A percentile compares a stretch with the other conserved stretches of the same genome.
These are phyloP conservation scores for Morelia viridis DNA, from an alignment of 2,797 vertebrate genomes.

Conservation along the genomic window DNA sequence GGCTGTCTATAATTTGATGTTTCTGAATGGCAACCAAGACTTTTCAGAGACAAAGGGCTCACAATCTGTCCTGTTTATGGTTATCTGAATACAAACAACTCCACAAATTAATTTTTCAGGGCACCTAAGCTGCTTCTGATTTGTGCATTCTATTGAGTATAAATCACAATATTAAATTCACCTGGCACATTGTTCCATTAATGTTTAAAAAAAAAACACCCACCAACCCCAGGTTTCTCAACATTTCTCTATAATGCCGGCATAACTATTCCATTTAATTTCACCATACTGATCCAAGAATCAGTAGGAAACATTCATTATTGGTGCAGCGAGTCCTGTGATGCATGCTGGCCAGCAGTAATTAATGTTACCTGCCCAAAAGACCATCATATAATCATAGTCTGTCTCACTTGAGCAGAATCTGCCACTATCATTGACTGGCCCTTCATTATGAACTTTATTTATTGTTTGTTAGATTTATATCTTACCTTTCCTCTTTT, in stretches of 20 bases:
- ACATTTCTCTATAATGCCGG: not conserved
- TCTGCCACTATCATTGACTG: not conserved
- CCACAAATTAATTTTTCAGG: not conserved
- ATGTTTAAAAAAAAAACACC: not conserved
- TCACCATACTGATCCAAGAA: not conserved
- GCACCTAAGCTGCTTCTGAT: not conserved
- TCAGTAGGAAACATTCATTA: not conserved
- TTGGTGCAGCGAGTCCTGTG: not conserved
- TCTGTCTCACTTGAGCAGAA: not conserved
- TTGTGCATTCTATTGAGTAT: not conserved
- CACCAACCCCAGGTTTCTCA: not conserved
- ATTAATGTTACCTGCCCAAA: not conserved
- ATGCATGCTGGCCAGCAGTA: not conserved
- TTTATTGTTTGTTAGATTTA: not conserved
- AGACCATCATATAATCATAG: not conserved
- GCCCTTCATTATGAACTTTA: not conserved
- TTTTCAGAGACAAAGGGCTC: not conserved
- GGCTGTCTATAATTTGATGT: not conserved
- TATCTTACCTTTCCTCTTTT: not conserved
- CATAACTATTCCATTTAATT: not conserved
- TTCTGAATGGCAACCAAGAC: not conserved
- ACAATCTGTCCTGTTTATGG: not conserved
- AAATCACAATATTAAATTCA: not conserved
- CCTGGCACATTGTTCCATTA: not conserved
- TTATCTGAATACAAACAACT: not conserved